Percentiles rank a stretch among this genome's conserved stretches.
Conservation (phyloP, 2,113 vertebrate genomes). For the Ursus arctos region DNA sequence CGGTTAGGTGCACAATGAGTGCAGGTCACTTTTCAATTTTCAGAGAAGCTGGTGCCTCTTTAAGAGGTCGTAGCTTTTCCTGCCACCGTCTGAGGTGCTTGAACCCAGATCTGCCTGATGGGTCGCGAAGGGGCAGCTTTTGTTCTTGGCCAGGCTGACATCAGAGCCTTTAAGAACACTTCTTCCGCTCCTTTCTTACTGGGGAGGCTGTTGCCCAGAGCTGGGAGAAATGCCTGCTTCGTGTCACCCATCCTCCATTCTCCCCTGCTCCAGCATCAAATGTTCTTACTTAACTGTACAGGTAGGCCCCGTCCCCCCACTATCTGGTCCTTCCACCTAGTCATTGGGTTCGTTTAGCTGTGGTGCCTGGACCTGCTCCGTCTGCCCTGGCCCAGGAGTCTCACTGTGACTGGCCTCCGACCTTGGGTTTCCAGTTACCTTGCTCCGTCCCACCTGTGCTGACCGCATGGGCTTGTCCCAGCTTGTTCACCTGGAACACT, state of each 20-base stretch:
- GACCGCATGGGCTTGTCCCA: rapidly evolving
- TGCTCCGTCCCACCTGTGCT: rapidly evolving
- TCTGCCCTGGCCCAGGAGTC: background rate
- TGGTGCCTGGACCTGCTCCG: background rate
- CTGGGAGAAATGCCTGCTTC: background rate
- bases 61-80: background rate
- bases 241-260: rapidly evolving
- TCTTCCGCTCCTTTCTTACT: background rate
- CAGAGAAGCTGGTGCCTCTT: background rate
- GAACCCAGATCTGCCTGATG: background rate
- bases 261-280: rapidly evolving
- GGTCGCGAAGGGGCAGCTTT: too few species aligned
- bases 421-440: background rate
- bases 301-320: rapidly evolving
- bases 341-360: rapidly evolving
- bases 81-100: background rate
- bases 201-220: background rate
- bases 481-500: too few species aligned
- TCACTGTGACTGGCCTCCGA: rapidly evolving
- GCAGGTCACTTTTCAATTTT: background rate
- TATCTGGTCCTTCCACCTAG: background rate
- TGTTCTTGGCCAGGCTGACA: background rate
- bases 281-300: background rate
- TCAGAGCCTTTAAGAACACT: rapidly evolving
- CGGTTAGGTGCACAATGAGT: rapidly evolving